phyloP scores from a whole-genome alignment of 2,797 vertebrate species.

The Xerus rutilus region DNA sequence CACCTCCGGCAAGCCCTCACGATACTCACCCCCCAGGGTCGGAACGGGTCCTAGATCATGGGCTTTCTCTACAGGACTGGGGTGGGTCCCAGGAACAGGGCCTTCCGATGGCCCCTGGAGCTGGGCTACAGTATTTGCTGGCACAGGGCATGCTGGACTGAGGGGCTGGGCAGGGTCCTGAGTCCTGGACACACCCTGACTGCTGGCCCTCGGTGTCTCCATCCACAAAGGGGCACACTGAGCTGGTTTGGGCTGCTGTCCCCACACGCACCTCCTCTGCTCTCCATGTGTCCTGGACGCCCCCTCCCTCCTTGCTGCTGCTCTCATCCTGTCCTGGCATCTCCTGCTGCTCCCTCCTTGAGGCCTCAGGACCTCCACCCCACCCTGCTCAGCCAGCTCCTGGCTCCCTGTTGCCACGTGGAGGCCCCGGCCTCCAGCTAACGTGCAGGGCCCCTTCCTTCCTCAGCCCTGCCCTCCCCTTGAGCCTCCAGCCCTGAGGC shows the following conservation, averaged over 20 bases:
- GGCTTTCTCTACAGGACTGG: neutral
- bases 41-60: neutral
- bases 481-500: neutral
- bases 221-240: neutral
- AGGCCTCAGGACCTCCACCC: neutral
- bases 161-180: neutral
- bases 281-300: neutral
- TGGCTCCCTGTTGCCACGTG: no score
- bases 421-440: neutral
- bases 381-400: neutral
- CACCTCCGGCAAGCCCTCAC: neutral
- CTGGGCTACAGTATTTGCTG: neutral
- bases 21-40: neutral
- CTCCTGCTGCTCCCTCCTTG: neutral
- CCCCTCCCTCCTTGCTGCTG: neutral
- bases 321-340: neutral
- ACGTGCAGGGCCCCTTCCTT: neutral
- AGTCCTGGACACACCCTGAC: neutral
- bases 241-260: no score
- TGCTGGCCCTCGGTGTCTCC: neutral
- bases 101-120: neutral
- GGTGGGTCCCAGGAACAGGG: neutral
- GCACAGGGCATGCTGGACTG: neutral
- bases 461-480: no score
- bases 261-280: accelerated